phyloP scores from a whole-genome alignment of 2,113 vertebrate genomes.

The Clupea harengus region DNA sequence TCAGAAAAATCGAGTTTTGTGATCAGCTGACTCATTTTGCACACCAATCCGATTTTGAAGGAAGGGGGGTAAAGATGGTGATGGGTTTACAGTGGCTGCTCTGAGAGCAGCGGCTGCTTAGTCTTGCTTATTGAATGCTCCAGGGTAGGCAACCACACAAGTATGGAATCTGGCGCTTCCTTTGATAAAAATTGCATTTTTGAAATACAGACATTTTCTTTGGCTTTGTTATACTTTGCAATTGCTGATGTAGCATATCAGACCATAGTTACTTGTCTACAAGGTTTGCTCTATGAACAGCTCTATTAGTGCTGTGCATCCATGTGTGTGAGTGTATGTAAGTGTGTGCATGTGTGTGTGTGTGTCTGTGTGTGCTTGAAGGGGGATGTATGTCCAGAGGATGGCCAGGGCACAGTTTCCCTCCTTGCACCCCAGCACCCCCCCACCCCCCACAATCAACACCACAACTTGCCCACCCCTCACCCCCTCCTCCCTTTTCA shows the following conservation, averaged over 20 bases:
- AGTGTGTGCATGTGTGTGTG: not conserved
- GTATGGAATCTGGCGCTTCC: not conserved
- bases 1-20: too few relatives aligned
- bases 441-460: conserved; percentile 15
- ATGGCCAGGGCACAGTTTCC: not conserved
- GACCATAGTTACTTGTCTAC: too few relatives aligned
- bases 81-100: not conserved
- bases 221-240: too few relatives aligned
- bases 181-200: not conserved
- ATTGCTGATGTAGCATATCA: too few relatives aligned
- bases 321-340: not conserved
- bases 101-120: not conserved
- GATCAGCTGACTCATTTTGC: too few relatives aligned
- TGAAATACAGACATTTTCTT: not conserved
- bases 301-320: not conserved
- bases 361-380: not conserved
- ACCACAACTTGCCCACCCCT: conserved; percentile 14
- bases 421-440: not conserved
- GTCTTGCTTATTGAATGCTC: not conserved
- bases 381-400: not conserved
- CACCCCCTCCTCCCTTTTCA: conserved; percentile 41
- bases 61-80: not conserved
- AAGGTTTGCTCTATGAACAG: not conserved
- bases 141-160: not conserved
- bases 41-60: too few relatives aligned